Conservation (phyloP, 2,797 vertebrate species). For the Macropodus opercularis region DNA sequence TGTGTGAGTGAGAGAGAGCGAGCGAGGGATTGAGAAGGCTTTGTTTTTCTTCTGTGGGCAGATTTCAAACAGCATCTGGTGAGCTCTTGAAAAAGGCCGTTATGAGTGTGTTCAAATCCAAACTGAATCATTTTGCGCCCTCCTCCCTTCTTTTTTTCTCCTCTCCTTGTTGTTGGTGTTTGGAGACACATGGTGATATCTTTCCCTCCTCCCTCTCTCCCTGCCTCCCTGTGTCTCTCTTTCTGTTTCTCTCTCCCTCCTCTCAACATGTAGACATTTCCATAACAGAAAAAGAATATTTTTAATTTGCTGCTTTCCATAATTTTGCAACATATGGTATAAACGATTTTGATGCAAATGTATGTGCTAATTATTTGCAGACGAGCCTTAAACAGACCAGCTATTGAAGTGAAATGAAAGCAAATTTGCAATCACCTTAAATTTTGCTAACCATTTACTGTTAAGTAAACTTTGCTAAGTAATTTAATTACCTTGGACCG, state of each 20-base stretch:
- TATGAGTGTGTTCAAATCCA: constrained; percentile 77
- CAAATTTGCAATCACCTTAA: constrained; percentile 91
- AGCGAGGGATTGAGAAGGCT: constrained; percentile 53
- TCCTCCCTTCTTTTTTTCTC: constrained; percentile 51
- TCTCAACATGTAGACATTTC: constrained; percentile 82
- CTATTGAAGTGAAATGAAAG: constrained; percentile 92
- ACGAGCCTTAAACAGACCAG: constrained; percentile 85
- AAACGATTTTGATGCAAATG: constrained; percentile 94
- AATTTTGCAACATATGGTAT: constrained; percentile 91
- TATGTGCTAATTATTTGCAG: constrained; percentile 91
- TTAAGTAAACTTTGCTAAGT: constrained; percentile 90
- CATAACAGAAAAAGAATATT: constrained; percentile 83
- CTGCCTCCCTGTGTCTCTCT: constrained; percentile 19
- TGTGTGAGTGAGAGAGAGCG: constrained; percentile 43
- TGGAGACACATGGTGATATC: constrained; percentile 76
- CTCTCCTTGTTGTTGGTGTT: constrained; percentile 72
- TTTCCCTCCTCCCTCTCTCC: constrained; percentile 46
- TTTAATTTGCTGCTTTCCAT: constrained; percentile 85
- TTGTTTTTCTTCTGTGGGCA: constrained; percentile 79
- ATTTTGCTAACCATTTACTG: constrained; percentile 87
- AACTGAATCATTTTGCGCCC: constrained; percentile 72
- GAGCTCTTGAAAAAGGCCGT: constrained; percentile 76
- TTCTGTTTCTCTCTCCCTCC: constrained; percentile 28
- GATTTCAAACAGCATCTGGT: constrained; percentile 86
- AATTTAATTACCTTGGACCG: constrained; percentile 87